Percentiles rank a stretch among this genome's conserved stretches.
phyloP scores from a whole-genome alignment of 2,797 vertebrate genomes.

The Peromyscus aztecus region DNA sequence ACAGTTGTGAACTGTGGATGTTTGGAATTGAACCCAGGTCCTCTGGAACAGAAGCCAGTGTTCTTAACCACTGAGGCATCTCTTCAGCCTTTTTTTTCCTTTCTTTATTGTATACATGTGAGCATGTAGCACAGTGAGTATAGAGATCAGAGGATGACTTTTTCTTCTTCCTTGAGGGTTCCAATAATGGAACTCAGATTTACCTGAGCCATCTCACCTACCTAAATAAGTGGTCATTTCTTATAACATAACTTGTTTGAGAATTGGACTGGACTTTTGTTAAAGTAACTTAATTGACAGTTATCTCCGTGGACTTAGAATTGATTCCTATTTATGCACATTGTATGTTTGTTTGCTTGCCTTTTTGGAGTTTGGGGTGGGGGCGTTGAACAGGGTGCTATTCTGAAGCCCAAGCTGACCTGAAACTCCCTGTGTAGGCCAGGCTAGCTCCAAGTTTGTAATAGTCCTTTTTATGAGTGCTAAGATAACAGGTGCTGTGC shows the following conservation, averaged over 20 bases:
- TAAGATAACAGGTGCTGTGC: background rate
- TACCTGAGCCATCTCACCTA: background rate
- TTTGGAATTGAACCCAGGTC: background rate
- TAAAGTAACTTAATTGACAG: background rate
- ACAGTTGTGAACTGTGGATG: background rate
- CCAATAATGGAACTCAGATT: background rate
- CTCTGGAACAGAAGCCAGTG: background rate
- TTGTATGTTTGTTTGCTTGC: background rate
- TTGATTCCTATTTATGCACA: background rate
- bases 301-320: slow-evolving; percentile 4
- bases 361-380: background rate
- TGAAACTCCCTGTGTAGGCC: background rate
- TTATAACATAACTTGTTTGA: slow-evolving; percentile 13
- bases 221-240: slow-evolving; percentile 17
- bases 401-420: background rate
- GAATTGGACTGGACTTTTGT: slow-evolving; percentile 29
- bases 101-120: background rate
- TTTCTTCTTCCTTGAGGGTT: background rate
- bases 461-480: background rate
- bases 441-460: background rate
- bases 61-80: background rate
- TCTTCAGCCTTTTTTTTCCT: background rate
- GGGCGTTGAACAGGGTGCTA: background rate
- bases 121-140: background rate
- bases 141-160: background rate